These are phyloP conservation scores for Sycophila texana DNA, from an alignment of 2,888 invertebrate species.

Conservation along the genomic window DNA sequence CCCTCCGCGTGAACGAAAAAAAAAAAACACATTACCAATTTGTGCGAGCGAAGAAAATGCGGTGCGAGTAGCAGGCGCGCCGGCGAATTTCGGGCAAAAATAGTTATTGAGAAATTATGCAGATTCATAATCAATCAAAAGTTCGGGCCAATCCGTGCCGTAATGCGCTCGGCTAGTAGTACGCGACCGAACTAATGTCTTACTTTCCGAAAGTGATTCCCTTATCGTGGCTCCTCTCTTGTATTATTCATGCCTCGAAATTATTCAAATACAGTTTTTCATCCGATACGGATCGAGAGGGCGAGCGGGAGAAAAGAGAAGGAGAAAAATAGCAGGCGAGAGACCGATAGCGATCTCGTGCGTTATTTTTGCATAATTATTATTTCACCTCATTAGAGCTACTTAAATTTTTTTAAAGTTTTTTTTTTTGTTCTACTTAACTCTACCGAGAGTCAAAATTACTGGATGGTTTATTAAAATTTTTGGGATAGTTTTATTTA, in stretches of 20 bases:
- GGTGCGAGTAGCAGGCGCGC: too few species aligned
- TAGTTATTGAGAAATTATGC: slow-evolving; percentile 49
- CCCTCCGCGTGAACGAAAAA: too few species aligned
- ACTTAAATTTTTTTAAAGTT: not conserved
- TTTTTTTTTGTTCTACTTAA: too few species aligned
- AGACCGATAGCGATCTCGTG: not conserved
- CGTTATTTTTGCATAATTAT: slow-evolving; percentile 25
- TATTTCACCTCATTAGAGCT: slow-evolving; percentile 10
- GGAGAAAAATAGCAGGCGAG: not conserved
- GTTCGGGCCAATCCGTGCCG: slow-evolving; percentile 10
- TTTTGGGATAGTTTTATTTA: too few species aligned
- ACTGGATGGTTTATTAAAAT: too few species aligned
- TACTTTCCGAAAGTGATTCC: slow-evolving; percentile 51
- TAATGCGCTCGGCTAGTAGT: slow-evolving; percentile 45
- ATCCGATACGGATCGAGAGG: slow-evolving; percentile 45
- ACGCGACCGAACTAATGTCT: slow-evolving; percentile 39
- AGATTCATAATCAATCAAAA: slow-evolving; percentile 52
- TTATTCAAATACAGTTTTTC: slow-evolving; percentile 52
- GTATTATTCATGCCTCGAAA: slow-evolving; percentile 53
- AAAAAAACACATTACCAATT: not conserved
- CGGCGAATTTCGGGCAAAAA: slow-evolving; percentile 16
- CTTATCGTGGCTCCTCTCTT: slow-evolving; percentile 38
- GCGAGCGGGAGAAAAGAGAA: slow-evolving; percentile 2
- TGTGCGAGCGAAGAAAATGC: not conserved
- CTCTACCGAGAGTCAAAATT: too few species aligned